These are phyloP conservation scores for Criorhina ranunculi DNA, from an alignment of 2,888 invertebrate genomes.

Conservation along the genomic window DNA sequence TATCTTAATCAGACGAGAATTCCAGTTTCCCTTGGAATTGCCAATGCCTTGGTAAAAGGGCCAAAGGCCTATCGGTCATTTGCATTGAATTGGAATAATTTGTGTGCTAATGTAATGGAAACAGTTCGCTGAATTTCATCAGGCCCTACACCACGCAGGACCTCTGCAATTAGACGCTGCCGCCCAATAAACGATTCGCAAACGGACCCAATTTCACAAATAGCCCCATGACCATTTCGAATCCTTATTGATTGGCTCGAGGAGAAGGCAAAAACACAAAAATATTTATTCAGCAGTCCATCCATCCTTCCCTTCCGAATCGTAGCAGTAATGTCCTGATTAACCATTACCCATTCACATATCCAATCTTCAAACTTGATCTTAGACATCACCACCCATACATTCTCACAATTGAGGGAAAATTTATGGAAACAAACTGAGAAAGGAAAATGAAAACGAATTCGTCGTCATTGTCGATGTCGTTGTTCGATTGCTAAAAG, in stretches of 20 bases:
- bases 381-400: constrained; percentile 9
- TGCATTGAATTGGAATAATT: constrained; percentile 73
- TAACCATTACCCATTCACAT: constrained; percentile 68
- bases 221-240: constrained; percentile 68
- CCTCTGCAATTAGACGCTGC: constrained; percentile 72
- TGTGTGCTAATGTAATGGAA: constrained; percentile 69
- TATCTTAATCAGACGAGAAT: constrained; percentile 62
- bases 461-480: constrained; percentile 39
- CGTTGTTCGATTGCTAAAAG: constrained; percentile 58
- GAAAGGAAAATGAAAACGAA: constrained; percentile 24
- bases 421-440: constrained; percentile 58
- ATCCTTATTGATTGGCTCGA: constrained; percentile 62
- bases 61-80: constrained; percentile 43
- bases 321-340: constrained; percentile 69
- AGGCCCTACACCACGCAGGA: not conserved
- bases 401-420: constrained; percentile 3
- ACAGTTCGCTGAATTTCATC: constrained; percentile 49
- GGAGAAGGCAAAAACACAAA: constrained; percentile 11
- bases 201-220: constrained; percentile 71
- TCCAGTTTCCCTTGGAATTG: constrained; percentile 19
- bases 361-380: constrained; percentile 51
- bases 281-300: constrained; percentile 69
- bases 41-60: constrained; percentile 14
- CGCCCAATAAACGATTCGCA: constrained; percentile 61
- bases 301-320: constrained; percentile 48